Evolutionary conservation across 2,113 vertebrate genomes (phyloP).

Genomic region (Phalacrocorax carbo): DNA sequence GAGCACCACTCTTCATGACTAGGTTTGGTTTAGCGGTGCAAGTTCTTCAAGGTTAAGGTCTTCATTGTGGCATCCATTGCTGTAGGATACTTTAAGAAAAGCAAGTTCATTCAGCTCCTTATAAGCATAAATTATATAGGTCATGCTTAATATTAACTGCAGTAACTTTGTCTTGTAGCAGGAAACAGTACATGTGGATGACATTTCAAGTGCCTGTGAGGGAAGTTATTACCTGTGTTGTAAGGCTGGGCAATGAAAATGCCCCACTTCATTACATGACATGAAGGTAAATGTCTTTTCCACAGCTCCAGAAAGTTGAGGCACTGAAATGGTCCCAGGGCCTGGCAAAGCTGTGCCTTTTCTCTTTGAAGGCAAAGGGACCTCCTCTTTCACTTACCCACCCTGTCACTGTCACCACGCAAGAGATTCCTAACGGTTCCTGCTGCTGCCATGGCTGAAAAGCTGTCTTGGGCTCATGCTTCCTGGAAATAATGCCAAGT

Average conservation of each 20-base stretch:
- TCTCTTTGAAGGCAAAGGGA: not conserved
- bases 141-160: not conserved
- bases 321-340: not conserved
- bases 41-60: not conserved
- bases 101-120: not conserved
- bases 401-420: not conserved
- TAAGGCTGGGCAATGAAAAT: not conserved
- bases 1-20: not conserved
- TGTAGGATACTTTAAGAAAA: not conserved
- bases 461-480: not conserved
- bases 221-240: not conserved
- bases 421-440: not conserved
- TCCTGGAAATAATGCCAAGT: not conserved
- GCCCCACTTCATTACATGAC: fast-evolving
- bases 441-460: not conserved
- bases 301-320: not conserved
- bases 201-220: not conserved
- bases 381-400: not conserved
- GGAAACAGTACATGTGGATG: not conserved
- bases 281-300: not conserved
- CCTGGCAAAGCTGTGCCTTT: not conserved
- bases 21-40: not conserved
- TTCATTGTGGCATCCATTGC: not conserved
- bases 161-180: not conserved
- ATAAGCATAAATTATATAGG: not conserved